Base-by-base conservation (phyloP, 2,113 vertebrate genomes). In the Raphicerus campestris region DNA sequence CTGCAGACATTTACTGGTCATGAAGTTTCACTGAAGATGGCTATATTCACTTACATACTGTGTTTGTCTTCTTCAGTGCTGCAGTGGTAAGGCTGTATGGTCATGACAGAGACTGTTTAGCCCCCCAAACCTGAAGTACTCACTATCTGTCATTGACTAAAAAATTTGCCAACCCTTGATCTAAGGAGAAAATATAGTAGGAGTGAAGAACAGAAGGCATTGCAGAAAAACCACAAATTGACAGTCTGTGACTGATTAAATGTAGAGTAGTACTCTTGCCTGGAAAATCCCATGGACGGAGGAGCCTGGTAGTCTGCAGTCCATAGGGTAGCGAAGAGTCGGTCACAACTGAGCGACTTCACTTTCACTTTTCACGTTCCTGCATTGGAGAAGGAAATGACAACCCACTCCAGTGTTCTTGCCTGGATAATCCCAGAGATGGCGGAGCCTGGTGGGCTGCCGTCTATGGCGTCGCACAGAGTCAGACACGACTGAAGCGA, bases 291-390 rank as follows among this genome's bases (percentile, higher is more conserved):
- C 56, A 58, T 28, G 24, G 56, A 58, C 4, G 4, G 56, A 58
- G 24, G 24, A 58, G 10, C 4, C 56, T 58, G 56, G 56, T 26
- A 1, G 56, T 10, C 56, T 58, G 56, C 56, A 58, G 56, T 58
- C 56, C 56, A 58, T 28, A 24, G 24, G 24, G 10, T 58, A 0
- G 4, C 0, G 0, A 58, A 13, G 56, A 58, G 24, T 58, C 2
- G 0, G 56, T 24, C 24, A 58, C 24, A 58, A 2, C 10, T 13
- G 56, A 58, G 24, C 4, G 4, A 28, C 24, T 58, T 58, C 56
- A 58, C 24, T 58, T 58, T 58, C 56, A 11, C 4, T 26, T 58
- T 58, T 58, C 24, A 58, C 10, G 11, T 26, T 58, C 24, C 10
- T 58, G 56, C 24, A 11, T 26, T 58, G 56, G 24, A 58, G 56